Conservation (phyloP, 2,888 invertebrate species). For the Amiota communis region DNA sequence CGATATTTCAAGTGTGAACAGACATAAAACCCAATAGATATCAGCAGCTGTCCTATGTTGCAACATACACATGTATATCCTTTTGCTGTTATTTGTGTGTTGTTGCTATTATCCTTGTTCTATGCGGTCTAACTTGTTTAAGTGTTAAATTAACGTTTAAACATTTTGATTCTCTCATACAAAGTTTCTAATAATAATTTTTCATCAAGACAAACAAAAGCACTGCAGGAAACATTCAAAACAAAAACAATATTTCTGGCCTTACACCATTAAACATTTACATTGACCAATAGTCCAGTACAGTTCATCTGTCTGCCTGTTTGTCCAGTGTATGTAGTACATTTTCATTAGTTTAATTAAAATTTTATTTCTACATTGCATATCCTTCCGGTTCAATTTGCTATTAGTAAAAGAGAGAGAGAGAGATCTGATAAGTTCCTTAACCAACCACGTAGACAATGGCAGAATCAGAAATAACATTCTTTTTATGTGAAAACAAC, state of each 20-base stretch:
- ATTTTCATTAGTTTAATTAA: conserved; percentile 69
- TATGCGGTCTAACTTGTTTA: conserved; percentile 57
- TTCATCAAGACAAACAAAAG: not conserved
- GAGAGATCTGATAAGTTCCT: too few relatives aligned
- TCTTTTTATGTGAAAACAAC: too few relatives aligned
- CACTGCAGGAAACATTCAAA: too few relatives aligned
- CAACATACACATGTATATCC: not conserved
- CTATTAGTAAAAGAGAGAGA: not conserved
- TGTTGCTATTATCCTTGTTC: not conserved
- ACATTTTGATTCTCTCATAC: conserved; percentile 45
- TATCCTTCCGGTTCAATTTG: conserved; percentile 3
- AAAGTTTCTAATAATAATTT: not conserved
- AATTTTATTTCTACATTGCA: conserved; percentile 45
- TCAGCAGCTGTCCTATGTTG: conserved; percentile 28
- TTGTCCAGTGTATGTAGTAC: conserved; percentile 29
- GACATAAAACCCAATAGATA: conserved; percentile 26
- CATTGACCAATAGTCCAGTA: too few relatives aligned
- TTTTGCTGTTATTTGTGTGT: not conserved
- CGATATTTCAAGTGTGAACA: conserved; percentile 10
- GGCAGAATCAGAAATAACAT: too few relatives aligned
- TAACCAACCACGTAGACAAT: too few relatives aligned
- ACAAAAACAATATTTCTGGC: too few relatives aligned
- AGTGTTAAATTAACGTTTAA: conserved; percentile 67
- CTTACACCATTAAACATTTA: too few relatives aligned
- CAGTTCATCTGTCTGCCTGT: too few relatives aligned